A percentile compares a stretch with the other conserved stretches of the same genome.
Conservation (phyloP, 2,888 invertebrate genomes). For the Ditylenchus weischeri region DNA sequence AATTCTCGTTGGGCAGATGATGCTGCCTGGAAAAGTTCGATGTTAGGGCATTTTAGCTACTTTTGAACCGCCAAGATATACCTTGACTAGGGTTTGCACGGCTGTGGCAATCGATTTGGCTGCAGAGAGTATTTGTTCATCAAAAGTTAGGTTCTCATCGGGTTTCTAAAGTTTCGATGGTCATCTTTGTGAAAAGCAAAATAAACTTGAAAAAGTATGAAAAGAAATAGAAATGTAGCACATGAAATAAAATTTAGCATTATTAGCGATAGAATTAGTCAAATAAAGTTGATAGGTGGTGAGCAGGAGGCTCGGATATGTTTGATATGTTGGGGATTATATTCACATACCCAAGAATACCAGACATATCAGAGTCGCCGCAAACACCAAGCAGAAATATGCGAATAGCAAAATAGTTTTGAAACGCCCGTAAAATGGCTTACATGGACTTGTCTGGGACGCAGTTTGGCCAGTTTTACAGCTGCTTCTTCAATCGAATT, state of each 20-base stretch:
- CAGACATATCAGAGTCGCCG: slow-evolving; percentile 90
- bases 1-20: slow-evolving; percentile 93
- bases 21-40: slow-evolving; percentile 74
- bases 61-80: neutral
- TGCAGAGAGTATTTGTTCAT: slow-evolving; percentile 96
- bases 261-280: neutral
- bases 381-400: neutral
- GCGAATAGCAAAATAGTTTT: neutral
- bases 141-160: slow-evolving; percentile 91
- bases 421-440: neutral
- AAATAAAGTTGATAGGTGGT: neutral
- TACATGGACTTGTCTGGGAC: slow-evolving; percentile 68
- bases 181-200: too few species aligned
- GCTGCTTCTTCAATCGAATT: slow-evolving; percentile 97
- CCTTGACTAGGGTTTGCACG: slow-evolving; percentile 14
- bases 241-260: neutral
- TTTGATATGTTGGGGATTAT: slow-evolving; percentile 86
- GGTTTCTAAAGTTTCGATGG: slow-evolving; percentile 68
- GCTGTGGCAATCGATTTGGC: slow-evolving; percentile 77
- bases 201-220: neutral
- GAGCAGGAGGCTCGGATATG: slow-evolving; percentile 70
- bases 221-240: slow-evolving; percentile 8
- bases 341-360: slow-evolving; percentile 95
- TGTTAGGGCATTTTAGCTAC: too few species aligned
- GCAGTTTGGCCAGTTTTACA: slow-evolving; percentile 82